phyloP scores from a whole-genome alignment of 2,797 vertebrate species.

The Australoheros facetus region DNA sequence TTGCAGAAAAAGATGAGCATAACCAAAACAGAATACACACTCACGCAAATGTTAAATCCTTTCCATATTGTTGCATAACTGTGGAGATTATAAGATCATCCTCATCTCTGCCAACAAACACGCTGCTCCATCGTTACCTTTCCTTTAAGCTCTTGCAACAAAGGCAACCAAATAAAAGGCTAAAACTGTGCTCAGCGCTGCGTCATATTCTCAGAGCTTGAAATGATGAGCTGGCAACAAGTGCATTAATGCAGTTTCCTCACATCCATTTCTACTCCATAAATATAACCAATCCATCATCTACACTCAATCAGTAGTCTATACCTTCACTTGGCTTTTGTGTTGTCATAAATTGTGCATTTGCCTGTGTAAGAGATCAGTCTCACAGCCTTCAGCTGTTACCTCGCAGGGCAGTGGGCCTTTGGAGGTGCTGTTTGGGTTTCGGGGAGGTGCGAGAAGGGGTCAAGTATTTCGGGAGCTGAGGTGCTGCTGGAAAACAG shows the following conservation, averaged over 20 bases:
- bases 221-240: neutral
- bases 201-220: neutral
- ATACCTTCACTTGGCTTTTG: neutral
- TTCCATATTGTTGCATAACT: no score
- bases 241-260: neutral
- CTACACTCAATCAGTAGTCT: neutral
- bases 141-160: neutral
- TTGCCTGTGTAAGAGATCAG: slow-evolving; percentile 12
- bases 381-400: slow-evolving; percentile 73
- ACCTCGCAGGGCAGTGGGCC: slow-evolving; percentile 94
- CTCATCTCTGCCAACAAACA: slow-evolving; percentile 1
- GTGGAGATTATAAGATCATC: neutral
- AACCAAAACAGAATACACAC: neutral
- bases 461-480: slow-evolving; percentile 85
- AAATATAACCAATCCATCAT: neutral
- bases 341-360: neutral
- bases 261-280: slow-evolving; percentile 11
- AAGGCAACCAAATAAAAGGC: neutral
- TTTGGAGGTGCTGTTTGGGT: slow-evolving; percentile 96
- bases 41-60: neutral
- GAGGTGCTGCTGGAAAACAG: slow-evolving; percentile 76
- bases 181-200: neutral
- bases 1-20: neutral
- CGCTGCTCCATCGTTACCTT: neutral
- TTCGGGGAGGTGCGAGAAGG: slow-evolving; percentile 94